A percentile compares a stretch with the other conserved stretches of the same genome.
Evolutionary conservation across 2,888 invertebrate species (phyloP).

Genomic region (Brachyopa scutellaris): DNA sequence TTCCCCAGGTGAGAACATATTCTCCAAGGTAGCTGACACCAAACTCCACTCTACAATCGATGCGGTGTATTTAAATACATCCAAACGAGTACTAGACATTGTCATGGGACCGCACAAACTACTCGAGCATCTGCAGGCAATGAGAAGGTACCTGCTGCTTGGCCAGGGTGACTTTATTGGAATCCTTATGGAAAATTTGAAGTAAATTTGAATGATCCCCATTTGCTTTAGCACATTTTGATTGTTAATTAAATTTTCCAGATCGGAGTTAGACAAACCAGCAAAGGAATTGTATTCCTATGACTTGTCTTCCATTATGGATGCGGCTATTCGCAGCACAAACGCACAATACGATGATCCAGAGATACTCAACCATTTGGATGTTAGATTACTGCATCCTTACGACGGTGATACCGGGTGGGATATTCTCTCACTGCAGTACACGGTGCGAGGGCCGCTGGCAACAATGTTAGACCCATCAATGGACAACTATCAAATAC

Average conservation of each 20-base stretch:
- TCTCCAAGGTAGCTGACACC: slow-evolving; percentile 86
- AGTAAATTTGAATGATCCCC: slow-evolving; percentile 83
- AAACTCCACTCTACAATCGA: slow-evolving; percentile 92
- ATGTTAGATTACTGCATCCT: slow-evolving; percentile 87
- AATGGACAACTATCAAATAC: slow-evolving; percentile 80
- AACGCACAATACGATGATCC: slow-evolving; percentile 97
- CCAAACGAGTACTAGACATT: slow-evolving; percentile 92
- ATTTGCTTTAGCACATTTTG: neutral
- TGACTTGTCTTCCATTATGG: slow-evolving; percentile 92
- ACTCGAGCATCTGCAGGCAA: slow-evolving; percentile 94
- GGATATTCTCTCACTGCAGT: slow-evolving; percentile 81
- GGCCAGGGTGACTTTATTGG: slow-evolving; percentile 98
- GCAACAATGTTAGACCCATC: slow-evolving; percentile 81
- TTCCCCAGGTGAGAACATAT: slow-evolving; percentile 78
- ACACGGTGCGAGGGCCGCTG: slow-evolving; percentile 80
- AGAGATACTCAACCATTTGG: slow-evolving; percentile 93
- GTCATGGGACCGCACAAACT: slow-evolving; percentile 94
- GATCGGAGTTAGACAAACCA: slow-evolving; percentile 93
- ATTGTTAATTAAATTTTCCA: slow-evolving; percentile 80
- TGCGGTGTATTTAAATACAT: slow-evolving; percentile 92
- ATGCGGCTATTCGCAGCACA: slow-evolving; percentile 93
- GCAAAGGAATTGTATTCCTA: slow-evolving; percentile 93
- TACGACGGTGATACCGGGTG: slow-evolving; percentile 80
- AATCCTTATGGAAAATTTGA: slow-evolving; percentile 94
- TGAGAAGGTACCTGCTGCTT: slow-evolving; percentile 93